These are phyloP conservation scores for Gila robusta DNA, from an alignment of 2,797 vertebrate genomes.

Conservation along the genomic window DNA sequence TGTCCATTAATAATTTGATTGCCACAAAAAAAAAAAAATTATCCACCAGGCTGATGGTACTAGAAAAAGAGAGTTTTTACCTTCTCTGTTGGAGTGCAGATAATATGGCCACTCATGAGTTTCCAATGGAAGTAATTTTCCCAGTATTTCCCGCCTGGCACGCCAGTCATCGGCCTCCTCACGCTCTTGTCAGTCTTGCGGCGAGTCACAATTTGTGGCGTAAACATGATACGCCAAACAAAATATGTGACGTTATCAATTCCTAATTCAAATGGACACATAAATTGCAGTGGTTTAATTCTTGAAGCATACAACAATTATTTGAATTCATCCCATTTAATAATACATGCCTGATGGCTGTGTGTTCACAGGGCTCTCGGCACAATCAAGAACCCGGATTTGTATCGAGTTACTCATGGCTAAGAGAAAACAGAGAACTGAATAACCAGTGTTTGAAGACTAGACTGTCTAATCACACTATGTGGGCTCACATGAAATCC, in stretches of 20 bases:
- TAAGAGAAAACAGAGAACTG: slow-evolving; percentile 69
- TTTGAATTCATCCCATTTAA: slow-evolving; percentile 68
- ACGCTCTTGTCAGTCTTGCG: slow-evolving; percentile 46
- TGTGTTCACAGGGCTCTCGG: slow-evolving; percentile 23
- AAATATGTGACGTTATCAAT: slow-evolving; percentile 68
- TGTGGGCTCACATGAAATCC: slow-evolving; percentile 50
- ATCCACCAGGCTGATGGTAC: background rate
- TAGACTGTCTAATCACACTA: slow-evolving; percentile 52
- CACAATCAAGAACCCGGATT: slow-evolving; percentile 71
- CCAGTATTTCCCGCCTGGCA: slow-evolving; percentile 46
- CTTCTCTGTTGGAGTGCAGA: slow-evolving; percentile 36
- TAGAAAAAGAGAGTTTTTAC: slow-evolving; percentile 44
- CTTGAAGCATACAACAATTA: slow-evolving; percentile 71
- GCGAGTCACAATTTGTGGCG: slow-evolving; percentile 62
- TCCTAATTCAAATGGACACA: slow-evolving; percentile 71
- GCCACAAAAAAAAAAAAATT: background rate
- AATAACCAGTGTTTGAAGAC: slow-evolving; percentile 62
- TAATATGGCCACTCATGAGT: slow-evolving; percentile 25
- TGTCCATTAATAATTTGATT: slow-evolving; percentile 18
- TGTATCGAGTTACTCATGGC: slow-evolving; percentile 69
- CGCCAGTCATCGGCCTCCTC: slow-evolving; percentile 50
- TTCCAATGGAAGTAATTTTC: slow-evolving; percentile 50
- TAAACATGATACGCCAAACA: slow-evolving; percentile 71
- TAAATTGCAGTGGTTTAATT: slow-evolving; percentile 70
- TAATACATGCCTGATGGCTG: slow-evolving; percentile 60